Conservation (phyloP, 2,888 invertebrate genomes). For the Helleia helle region DNA sequence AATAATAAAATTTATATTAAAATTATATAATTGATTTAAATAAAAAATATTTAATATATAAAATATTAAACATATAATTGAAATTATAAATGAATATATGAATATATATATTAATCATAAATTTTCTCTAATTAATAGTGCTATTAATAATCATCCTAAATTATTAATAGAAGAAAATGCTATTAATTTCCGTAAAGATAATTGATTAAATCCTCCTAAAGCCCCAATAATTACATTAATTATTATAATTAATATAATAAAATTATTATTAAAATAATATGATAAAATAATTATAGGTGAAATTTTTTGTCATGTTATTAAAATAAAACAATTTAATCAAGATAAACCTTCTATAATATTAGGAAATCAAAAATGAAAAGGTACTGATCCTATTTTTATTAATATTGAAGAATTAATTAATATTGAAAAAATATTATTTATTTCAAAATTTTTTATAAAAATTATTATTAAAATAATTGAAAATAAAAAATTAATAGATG, state of each 20-base stretch:
- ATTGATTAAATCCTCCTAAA: conserved; percentile 70
- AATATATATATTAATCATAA: conserved; percentile 60
- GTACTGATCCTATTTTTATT: conserved; percentile 73
- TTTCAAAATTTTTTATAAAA: conserved; percentile 42
- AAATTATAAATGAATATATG: conserved; percentile 57
- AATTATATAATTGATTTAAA: conserved; percentile 66
- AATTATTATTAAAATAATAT: conserved; percentile 60
- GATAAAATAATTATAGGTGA: conserved; percentile 72
- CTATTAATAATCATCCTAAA: conserved; percentile 70
- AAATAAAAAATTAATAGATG: conserved; percentile 71
- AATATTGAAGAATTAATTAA: conserved; percentile 55
- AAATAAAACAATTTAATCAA: conserved; percentile 70
- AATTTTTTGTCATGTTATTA: conserved; percentile 79
- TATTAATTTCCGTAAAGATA: conserved; percentile 72
- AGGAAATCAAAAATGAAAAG: conserved; percentile 76
- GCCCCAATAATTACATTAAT: conserved; percentile 61
- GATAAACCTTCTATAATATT: conserved; percentile 73
- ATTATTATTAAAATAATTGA: conserved; percentile 51
- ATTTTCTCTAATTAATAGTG: conserved; percentile 56
- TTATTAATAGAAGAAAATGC: conserved; percentile 78
- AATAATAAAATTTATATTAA: conserved; percentile 44
- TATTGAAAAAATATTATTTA: conserved; percentile 33
- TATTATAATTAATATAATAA: conserved; percentile 49
- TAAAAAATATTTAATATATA: conserved; percentile 58
- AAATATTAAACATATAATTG: conserved; percentile 58